phyloP scores from a whole-genome alignment of 2,113 vertebrate genomes.

The Marcusenius ussheri region DNA sequence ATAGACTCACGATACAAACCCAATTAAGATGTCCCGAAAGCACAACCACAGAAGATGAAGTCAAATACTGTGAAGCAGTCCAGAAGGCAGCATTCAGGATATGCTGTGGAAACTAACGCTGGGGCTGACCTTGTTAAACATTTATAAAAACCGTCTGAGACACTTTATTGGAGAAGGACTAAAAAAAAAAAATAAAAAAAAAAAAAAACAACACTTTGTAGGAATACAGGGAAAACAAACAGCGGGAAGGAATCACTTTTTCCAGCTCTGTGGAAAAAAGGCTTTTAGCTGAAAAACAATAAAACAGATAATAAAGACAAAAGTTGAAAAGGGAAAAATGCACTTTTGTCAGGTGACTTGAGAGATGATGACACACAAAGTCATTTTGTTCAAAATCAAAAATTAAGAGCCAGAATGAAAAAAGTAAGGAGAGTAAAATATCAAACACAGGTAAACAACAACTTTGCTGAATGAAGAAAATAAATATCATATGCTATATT shows the following conservation, averaged over 20 bases:
- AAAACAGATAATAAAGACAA: constrained; percentile 20
- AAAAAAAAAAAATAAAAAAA: not conserved
- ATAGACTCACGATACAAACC: not conserved
- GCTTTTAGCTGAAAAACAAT: constrained; percentile 19
- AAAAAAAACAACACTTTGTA: constrained; percentile 27
- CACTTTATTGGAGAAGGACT: constrained; percentile 45
- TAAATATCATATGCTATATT: not conserved
- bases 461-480: not conserved
- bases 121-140: constrained; percentile 55
- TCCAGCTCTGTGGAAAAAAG: constrained; percentile 39
- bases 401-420: not conserved
- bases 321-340: constrained; percentile 1
- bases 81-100: constrained; percentile 27
- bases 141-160: constrained; percentile 55
- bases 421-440: not conserved
- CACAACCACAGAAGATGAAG: constrained; percentile 22
- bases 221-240: constrained; percentile 46
- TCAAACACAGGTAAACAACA: not conserved
- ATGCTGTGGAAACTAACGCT: constrained; percentile 35
- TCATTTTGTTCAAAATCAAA: constrained; percentile 10
- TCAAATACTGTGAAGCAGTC: constrained; percentile 27
- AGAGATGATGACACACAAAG: not conserved
- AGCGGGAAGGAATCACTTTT: constrained; percentile 47
- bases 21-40: constrained; percentile 24
- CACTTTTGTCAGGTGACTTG: not conserved